A percentile compares a stretch with the other conserved stretches of the same genome.
These are phyloP conservation scores for Malurus cyaneus DNA, from an alignment of 2,113 vertebrate genomes.

Conservation along the genomic window DNA sequence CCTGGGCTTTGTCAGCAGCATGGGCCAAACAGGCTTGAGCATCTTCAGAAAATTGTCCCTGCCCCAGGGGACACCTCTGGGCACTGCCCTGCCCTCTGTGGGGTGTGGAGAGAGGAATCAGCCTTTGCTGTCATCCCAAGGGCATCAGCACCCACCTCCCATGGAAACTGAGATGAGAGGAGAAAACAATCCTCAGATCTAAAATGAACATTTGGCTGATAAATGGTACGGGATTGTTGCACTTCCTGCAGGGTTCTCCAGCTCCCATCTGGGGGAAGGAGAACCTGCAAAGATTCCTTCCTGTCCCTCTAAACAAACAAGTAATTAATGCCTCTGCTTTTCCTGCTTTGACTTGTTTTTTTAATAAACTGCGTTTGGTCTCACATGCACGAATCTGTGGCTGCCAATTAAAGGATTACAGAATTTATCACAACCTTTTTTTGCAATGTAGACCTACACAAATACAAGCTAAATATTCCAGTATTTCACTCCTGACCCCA, in stretches of 20 bases:
- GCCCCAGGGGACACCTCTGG: background rate
- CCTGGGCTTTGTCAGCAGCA: background rate
- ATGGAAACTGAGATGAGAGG: background rate
- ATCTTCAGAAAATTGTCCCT: conserved; percentile 1
- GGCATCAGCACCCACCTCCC: background rate
- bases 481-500: background rate
- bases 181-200: background rate
- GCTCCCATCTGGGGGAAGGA: background rate
- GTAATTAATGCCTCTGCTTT: background rate
- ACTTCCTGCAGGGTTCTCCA: background rate
- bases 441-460: background rate
- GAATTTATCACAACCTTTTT: conserved; percentile 21
- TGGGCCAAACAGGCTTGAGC: background rate
- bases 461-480: background rate
- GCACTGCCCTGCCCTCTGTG: background rate
- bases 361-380: background rate
- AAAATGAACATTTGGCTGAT: background rate
- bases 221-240: background rate
- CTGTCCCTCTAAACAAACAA: background rate
- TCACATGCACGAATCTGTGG: background rate
- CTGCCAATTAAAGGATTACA: conserved; percentile 48
- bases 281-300: background rate
- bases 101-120: background rate
- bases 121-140: background rate
- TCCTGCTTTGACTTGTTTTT: background rate